Conservation (phyloP, 2,797 vertebrate species). For the Paedocypris micromegethes region DNA sequence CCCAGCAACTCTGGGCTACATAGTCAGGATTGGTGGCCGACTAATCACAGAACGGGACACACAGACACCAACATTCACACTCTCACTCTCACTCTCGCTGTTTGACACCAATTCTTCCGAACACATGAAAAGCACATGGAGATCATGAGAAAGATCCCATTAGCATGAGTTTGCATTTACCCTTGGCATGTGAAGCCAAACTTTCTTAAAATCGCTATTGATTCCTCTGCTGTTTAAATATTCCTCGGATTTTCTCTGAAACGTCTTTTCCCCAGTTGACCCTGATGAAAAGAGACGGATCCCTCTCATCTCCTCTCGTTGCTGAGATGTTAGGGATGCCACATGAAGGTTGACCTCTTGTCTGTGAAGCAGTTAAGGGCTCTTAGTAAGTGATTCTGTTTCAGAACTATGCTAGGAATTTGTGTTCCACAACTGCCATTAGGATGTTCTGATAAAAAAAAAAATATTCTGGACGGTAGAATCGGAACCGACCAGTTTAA, state of each 20-base stretch:
- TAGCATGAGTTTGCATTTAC: not conserved
- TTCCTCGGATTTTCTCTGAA: not conserved
- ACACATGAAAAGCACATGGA: too few species aligned
- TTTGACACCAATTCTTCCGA: too few species aligned
- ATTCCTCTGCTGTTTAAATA: not conserved
- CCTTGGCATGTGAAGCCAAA: not conserved
- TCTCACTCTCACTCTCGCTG: too few species aligned
- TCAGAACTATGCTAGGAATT: too few species aligned
- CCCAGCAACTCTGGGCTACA: too few species aligned
- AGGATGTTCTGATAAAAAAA: too few species aligned
- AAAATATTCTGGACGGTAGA: too few species aligned
- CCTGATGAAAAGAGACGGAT: constrained; percentile 7
- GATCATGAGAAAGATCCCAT: not conserved
- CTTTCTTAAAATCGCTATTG: not conserved
- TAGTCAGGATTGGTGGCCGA: too few species aligned
- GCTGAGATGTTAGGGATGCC: not conserved
- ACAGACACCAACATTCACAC: too few species aligned
- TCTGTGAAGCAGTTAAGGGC: not conserved
- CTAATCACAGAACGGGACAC: too few species aligned
- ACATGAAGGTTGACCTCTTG: constrained; percentile 5
- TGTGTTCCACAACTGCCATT: too few species aligned
- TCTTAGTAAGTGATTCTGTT: not conserved
- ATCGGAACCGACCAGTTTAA: too few species aligned
- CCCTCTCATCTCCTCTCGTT: not conserved
- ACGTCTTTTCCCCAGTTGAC: not conserved